Evolutionary conservation across 2,797 vertebrate species (phyloP).

Genomic region (Myripristis murdjan): DNA sequence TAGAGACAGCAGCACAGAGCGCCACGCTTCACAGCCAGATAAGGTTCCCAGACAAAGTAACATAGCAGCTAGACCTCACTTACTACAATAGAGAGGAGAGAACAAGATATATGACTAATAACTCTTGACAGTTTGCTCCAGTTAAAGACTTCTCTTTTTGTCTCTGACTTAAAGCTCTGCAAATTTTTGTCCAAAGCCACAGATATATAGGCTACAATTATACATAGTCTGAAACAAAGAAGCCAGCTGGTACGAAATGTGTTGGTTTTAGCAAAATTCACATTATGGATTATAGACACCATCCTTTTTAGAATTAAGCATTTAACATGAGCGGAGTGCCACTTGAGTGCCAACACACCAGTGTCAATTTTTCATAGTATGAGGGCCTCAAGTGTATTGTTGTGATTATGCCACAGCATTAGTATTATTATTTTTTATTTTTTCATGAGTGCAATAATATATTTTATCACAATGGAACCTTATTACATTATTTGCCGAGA

Average conservation of each 20-base stretch:
- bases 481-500: too few relatives aligned
- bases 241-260: background rate
- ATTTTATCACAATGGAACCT: too few relatives aligned
- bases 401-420: too few relatives aligned
- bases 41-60: constrained; percentile 76
- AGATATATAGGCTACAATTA: too few relatives aligned
- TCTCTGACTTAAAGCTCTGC: constrained; percentile 14
- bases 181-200: background rate
- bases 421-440: too few relatives aligned
- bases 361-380: too few relatives aligned
- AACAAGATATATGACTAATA: constrained; percentile 59
- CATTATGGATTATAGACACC: background rate
- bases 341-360: too few relatives aligned
- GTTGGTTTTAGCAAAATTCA: background rate
- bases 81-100: constrained; percentile 42
- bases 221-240: background rate
- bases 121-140: constrained; percentile 63
- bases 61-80: constrained; percentile 57
- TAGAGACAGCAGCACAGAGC: constrained; percentile 73
- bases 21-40: constrained; percentile 72
- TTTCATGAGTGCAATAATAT: background rate
- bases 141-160: constrained; percentile 62
- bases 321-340: too few relatives aligned
- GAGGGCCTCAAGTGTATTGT: too few relatives aligned
- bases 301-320: too few relatives aligned